Percentiles rank a stretch among this genome's conserved stretches.
phyloP scores from a whole-genome alignment of 2,888 invertebrate species.

The Acanthoscelides obtectus region DNA sequence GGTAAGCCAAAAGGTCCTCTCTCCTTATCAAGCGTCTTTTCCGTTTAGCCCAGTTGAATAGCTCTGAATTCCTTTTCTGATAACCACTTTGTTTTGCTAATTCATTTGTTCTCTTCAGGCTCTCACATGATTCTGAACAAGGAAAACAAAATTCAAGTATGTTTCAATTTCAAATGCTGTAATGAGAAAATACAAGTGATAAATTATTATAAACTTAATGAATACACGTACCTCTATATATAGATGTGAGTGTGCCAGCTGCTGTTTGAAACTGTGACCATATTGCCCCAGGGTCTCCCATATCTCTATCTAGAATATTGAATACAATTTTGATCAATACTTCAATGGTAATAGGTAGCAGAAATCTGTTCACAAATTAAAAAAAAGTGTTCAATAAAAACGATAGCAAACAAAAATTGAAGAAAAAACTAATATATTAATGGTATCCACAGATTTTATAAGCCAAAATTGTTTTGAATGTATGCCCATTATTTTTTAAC shows the following conservation, averaged over 20 bases:
- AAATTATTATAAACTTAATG: no score
- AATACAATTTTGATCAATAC: no score
- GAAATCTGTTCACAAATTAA: no score
- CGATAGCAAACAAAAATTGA: no score
- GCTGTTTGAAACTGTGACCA: constrained; percentile 79
- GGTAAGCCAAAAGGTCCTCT: constrained; percentile 71
- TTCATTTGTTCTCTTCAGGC: constrained; percentile 63
- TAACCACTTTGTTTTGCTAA: constrained; percentile 67
- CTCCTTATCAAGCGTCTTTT: constrained; percentile 65
- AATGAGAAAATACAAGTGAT: no score
- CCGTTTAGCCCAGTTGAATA: constrained; percentile 73
- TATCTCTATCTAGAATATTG: constrained; percentile 56
- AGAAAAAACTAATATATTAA: no score
- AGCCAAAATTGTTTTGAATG: no score
- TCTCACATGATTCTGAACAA: constrained; percentile 65
- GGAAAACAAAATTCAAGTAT: constrained; percentile 2
- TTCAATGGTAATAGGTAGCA: no score
- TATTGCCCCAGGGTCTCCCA: constrained; percentile 57
- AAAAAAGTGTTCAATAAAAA: no score
- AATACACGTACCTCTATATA: constrained; percentile 65
- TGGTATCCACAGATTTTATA: no score
- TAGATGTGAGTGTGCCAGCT: constrained; percentile 69
- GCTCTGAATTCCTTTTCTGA: constrained; percentile 68
- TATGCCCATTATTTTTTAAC: no score
- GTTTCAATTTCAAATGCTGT: neutral